Base-by-base conservation (phyloP, 2,797 vertebrate species). In the Catostomus latipinnis region DNA sequence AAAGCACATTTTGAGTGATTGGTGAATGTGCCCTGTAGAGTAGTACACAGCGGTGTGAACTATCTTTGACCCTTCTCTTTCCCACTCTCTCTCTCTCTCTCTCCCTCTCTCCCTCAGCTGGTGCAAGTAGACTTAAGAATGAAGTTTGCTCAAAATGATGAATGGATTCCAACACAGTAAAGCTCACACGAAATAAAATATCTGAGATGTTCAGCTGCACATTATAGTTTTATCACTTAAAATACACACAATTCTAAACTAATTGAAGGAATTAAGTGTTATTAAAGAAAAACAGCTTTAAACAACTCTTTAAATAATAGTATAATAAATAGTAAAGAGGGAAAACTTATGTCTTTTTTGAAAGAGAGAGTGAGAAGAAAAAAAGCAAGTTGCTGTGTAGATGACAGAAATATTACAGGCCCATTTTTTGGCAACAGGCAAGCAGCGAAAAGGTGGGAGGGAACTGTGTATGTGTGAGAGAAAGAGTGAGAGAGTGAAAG, bases 371-470 rank as follows among this genome's bases (percentile, higher is more conserved):
- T 49, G 72, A 66, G 74, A 80, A 84, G 85, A 88, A 79, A 78
- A 78, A 78, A 58, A 62, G 85, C 81, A 77, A 83, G 78, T 78
- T 84, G 84, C 95, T 92, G 92, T 94, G 91, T 88, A 89, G 90
- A 94, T 94, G 95, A 95, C 95, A 96, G 95, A 96, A 85, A 95
- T 93, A 95, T 94, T 95, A 92, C 95, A 95, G 93, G 93, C 93
- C 95, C 86, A 85, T 87, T 95, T 95, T 95, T 95, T 97, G 96
- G 96, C 96, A 97, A 95, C 94, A 92, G 92, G 94, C 93, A 92
- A 89, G 12, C 92, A 90, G 93, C 92, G 92, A 72, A 87, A 91
- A 94, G 92, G 94, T 81, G 93, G 93, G 92, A 82, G 93, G 93
- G 92, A 93, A 93, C 93, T 94, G 91, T 82, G 83, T 90, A 34